Evolutionary conservation across 2,888 invertebrate species (phyloP).

Genomic region (Agonopterix heracliana): DNA sequence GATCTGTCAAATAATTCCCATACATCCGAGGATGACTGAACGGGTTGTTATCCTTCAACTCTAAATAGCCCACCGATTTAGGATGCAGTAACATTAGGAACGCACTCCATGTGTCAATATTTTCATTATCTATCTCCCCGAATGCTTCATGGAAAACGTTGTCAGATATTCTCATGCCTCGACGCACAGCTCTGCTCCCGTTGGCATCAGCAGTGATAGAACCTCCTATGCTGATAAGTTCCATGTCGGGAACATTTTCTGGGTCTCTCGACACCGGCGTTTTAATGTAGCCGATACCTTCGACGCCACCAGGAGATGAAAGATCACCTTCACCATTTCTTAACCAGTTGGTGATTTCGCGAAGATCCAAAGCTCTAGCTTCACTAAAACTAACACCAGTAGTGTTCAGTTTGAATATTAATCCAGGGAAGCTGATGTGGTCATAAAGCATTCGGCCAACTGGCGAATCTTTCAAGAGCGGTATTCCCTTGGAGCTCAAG

Average conservation of each 20-base stretch:
- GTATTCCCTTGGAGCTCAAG: slow-evolving; percentile 70
- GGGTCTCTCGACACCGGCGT: slow-evolving; percentile 74
- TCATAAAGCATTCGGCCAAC: slow-evolving; percentile 82
- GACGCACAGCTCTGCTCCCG: slow-evolving; percentile 59
- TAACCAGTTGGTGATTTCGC: slow-evolving; percentile 40
- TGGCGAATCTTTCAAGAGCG: slow-evolving; percentile 78
- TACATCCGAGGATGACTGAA: slow-evolving; percentile 85
- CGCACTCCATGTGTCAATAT: slow-evolving; percentile 75
- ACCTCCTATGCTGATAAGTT: slow-evolving; percentile 79
- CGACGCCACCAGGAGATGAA: slow-evolving; percentile 79
- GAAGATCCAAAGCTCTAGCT: slow-evolving; percentile 25
- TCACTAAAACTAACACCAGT: slow-evolving; percentile 52
- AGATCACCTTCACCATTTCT: slow-evolving; percentile 59
- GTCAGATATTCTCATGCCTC: slow-evolving; percentile 74
- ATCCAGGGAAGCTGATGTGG: slow-evolving; percentile 73
- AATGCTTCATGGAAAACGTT: slow-evolving; percentile 74
- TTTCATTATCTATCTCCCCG: slow-evolving; percentile 67
- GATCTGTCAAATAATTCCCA: slow-evolving; percentile 85
- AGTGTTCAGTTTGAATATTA: slow-evolving; percentile 55
- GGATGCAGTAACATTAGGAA: slow-evolving; percentile 85
- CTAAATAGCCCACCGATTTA: slow-evolving; percentile 81
- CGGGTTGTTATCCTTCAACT: slow-evolving; percentile 83
- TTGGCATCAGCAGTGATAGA: slow-evolving; percentile 79
- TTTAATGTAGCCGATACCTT: slow-evolving; percentile 80
- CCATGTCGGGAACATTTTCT: slow-evolving; percentile 80